A percentile compares a stretch with the other conserved stretches of the same genome.
Conservation (phyloP, 2,888 invertebrate species). For the Plagiodera versicolora region DNA sequence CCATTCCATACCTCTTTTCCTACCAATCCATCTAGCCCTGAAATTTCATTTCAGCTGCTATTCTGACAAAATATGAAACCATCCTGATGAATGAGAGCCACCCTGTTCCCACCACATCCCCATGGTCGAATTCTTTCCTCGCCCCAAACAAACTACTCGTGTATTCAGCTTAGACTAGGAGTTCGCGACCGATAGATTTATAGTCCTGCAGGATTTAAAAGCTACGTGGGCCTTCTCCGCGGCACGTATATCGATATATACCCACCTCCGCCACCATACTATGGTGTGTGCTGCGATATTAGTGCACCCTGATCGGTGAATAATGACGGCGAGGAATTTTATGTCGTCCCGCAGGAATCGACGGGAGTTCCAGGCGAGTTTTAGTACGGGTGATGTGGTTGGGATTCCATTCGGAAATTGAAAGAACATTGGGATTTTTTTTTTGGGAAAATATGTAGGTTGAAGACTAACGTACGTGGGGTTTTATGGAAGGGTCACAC, state of each 20-base stretch:
- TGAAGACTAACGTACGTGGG: no score
- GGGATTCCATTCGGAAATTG: no score
- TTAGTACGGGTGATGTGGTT: no score
- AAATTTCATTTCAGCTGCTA: no score
- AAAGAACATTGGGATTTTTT: no score
- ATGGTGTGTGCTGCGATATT: slow-evolving; percentile 21
- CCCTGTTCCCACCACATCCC: slow-evolving; percentile 22
- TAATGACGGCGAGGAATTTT: slow-evolving; percentile 21
- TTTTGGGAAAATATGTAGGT: no score
- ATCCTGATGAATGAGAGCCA: no score
- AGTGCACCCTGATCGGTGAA: slow-evolving; percentile 28
- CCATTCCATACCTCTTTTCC: no score
- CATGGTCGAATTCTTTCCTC: slow-evolving; percentile 34
- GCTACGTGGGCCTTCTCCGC: slow-evolving; percentile 26
- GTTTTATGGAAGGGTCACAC: no score
- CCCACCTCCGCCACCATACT: neutral
- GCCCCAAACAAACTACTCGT: slow-evolving; percentile 43
- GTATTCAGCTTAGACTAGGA: slow-evolving; percentile 41
- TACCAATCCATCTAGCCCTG: no score
- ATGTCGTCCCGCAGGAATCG: slow-evolving; percentile 14
- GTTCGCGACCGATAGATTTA: slow-evolving; percentile 46
- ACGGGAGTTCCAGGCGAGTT: neutral
- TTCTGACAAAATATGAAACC: no score
- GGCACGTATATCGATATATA: slow-evolving; percentile 17
- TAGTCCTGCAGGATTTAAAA: slow-evolving; percentile 43